Percentiles rank a stretch among this genome's conserved stretches.
Evolutionary conservation across 2,888 invertebrate genomes (phyloP).

Genomic region (Leptura quadrifasciata): DNA sequence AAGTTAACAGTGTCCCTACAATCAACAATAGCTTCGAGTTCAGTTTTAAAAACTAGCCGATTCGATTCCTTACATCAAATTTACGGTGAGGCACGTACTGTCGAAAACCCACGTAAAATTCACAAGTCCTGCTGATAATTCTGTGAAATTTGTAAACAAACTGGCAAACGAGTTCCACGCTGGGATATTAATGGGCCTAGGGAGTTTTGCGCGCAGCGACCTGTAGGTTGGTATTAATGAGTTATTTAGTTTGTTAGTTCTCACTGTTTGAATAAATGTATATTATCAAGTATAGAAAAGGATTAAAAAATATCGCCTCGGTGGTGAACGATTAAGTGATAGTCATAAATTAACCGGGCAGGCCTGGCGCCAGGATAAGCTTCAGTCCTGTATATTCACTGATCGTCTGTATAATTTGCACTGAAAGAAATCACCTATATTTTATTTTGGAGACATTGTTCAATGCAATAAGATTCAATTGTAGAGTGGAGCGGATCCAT

Average conservation of each 20-base stretch:
- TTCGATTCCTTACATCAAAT: background rate
- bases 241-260: constrained; percentile 31
- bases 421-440: too few species aligned
- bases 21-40: background rate
- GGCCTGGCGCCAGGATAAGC: background rate
- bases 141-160: constrained; percentile 31
- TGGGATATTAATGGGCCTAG: constrained; percentile 17
- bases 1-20: background rate
- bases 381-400: background rate
- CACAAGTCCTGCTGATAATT: constrained; percentile 2
- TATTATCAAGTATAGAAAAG: background rate
- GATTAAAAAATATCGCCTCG: background rate
- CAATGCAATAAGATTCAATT: too few species aligned
- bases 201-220: background rate
- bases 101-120: constrained; percentile 5
- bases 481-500: too few species aligned
- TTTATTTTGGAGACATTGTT: too few species aligned
- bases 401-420: too few species aligned
- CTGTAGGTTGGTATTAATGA: constrained; percentile 26
- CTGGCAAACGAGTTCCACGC: background rate
- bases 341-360: background rate
- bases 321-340: constrained; percentile 4
- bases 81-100: constrained; percentile 3
- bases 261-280: constrained; percentile 14
- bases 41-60: background rate